Conservation (phyloP, 2,888 invertebrate genomes). For the Lithosia quadra region DNA sequence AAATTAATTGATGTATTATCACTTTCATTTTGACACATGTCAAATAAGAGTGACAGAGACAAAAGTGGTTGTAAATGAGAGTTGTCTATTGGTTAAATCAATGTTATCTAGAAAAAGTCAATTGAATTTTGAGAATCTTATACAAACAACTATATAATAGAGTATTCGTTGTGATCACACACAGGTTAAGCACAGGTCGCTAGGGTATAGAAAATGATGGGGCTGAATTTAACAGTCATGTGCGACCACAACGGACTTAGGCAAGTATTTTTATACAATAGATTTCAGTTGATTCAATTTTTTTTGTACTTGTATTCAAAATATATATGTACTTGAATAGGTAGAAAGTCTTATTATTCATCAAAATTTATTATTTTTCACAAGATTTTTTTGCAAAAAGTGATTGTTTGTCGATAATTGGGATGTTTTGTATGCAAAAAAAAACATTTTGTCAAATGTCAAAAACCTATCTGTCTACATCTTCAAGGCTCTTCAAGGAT, state of each 20-base stretch:
- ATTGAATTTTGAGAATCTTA: constrained; percentile 6
- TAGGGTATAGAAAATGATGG: constrained; percentile 17
- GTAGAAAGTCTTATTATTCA: constrained; percentile 28
- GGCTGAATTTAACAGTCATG: not conserved
- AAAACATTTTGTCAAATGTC: too few species aligned
- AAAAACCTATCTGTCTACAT: too few species aligned
- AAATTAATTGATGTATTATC: not conserved
- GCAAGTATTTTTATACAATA: constrained; percentile 16
- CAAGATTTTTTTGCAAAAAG: not conserved
- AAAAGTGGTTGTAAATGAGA: not conserved
- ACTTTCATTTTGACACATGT: not conserved
- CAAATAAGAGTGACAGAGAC: not conserved
- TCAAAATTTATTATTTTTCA: constrained; percentile 23
- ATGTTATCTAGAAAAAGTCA: not conserved
- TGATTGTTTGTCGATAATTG: too few species aligned
- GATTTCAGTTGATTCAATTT: constrained; percentile 20
- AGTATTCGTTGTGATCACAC: constrained; percentile 14
- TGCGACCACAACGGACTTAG: constrained; percentile 16
- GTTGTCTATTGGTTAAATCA: not conserved
- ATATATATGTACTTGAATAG: constrained; percentile 19
- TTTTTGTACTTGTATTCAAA: constrained; percentile 45
- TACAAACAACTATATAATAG: constrained; percentile 14
- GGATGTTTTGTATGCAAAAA: not conserved
- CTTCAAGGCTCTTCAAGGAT: too few species aligned
- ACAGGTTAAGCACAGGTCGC: constrained; percentile 19